phyloP scores from a whole-genome alignment of 2,888 invertebrate species.

The Drosophila demipolita region DNA sequence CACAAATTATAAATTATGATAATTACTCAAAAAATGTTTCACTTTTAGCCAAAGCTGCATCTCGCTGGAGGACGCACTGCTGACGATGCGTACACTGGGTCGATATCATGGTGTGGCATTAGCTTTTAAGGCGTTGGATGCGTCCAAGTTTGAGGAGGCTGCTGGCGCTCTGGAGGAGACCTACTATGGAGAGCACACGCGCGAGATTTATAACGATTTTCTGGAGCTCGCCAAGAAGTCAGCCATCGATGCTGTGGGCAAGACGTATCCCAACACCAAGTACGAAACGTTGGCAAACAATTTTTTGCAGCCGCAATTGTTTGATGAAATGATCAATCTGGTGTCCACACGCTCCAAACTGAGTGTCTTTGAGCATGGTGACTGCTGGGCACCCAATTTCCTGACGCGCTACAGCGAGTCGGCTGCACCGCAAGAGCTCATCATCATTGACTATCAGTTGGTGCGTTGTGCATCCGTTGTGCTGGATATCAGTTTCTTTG shows the following conservation, averaged over 20 bases:
- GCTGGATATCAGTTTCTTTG: conserved; percentile 85
- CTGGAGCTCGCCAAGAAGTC: conserved; percentile 86
- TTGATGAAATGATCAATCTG: conserved; percentile 85
- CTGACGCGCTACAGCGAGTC: conserved; percentile 85
- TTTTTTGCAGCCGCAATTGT: conserved; percentile 86
- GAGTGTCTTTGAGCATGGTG: conserved; percentile 90
- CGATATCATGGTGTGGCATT: conserved; percentile 88
- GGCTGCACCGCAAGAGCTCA: conserved; percentile 77
- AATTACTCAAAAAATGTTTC: neutral
- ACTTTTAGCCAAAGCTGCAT: conserved; percentile 61
- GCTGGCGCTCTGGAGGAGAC: conserved; percentile 86
- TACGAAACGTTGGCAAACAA: conserved; percentile 87
- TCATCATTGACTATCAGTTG: conserved; percentile 90
- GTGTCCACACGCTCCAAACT: conserved; percentile 82
- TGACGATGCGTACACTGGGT: conserved; percentile 86
- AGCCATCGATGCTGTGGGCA: conserved; percentile 88
- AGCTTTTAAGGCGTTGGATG: conserved; percentile 87
- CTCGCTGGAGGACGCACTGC: conserved; percentile 85
- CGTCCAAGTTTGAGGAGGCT: conserved; percentile 85
- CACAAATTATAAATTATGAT: neutral
- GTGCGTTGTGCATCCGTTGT: conserved; percentile 84
- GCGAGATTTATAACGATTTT: conserved; percentile 87
- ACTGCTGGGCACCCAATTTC: conserved; percentile 92
- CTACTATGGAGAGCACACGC: conserved; percentile 86
- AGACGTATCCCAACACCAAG: conserved; percentile 87